Base-by-base conservation (phyloP, 2,888 invertebrate species). In the Thecocarcelia acutangulata region DNA sequence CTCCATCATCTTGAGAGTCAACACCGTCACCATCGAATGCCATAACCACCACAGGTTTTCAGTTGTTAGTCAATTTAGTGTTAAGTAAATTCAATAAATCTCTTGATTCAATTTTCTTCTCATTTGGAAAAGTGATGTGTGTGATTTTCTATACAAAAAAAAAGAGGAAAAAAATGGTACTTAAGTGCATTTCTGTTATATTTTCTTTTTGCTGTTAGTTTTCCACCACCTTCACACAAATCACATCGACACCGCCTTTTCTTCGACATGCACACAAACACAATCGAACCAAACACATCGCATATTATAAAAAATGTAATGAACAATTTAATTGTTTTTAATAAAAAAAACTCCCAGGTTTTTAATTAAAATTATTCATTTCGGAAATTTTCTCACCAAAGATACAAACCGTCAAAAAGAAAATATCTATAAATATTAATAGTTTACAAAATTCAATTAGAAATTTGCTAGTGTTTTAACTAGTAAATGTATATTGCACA, bases 181-280 rank as follows among this genome's bases (percentile, higher is more conserved):
- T 66, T 50, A 28, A 70, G 19, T 58, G 50, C 19, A 68, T 52
- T 28, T 12, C 17, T 24, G 33, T 33, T 12, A 1, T 42, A 44
- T 73, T 61, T 44, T 19, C n/a, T 80, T 68, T 5, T 58, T 72
- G 21, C 61, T 79, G 69, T 76, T 73, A 59, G 68, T 54, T 33
- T 68, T 46, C 59, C 58, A 73, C 66, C 69, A 73, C 72, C 72
- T 58, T 48, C 58, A 72, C 58, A 72, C 11, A 42, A 50, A 42
- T 77, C 24, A 33, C 50, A 50, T 12, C 44, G 79, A 76, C 79
- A 78, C 78, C 69, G 79, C 76, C 76, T 72, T 66, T 75, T 75
- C 59, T 37, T 82, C 68, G 77, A 42, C 48, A 79, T 63, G 52
- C 81, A 79, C 81, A 80, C 64, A 24, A 40, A 28, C 28, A 46